phyloP scores from a whole-genome alignment of 2,888 invertebrate genomes.

The Caenorhabditis imperialis region DNA sequence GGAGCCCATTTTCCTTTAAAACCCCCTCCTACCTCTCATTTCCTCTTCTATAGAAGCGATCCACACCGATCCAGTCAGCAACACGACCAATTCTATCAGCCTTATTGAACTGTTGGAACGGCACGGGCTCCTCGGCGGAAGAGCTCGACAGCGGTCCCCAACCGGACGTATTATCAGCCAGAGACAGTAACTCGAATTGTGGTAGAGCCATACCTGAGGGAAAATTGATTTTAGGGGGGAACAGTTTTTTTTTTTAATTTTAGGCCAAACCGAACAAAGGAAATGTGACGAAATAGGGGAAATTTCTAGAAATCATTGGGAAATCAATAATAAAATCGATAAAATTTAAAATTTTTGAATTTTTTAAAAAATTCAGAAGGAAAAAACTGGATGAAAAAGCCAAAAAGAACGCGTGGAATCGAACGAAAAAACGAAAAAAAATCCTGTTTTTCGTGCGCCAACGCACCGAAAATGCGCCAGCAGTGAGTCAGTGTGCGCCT shows the following conservation, averaged over 20 bases:
- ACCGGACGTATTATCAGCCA: conserved; percentile 53
- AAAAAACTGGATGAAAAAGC: neutral
- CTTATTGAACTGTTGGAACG: conserved; percentile 97
- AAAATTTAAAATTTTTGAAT: too few relatives aligned
- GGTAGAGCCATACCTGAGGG: conserved; percentile 59
- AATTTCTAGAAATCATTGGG: neutral
- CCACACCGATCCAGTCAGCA: conserved; percentile 94
- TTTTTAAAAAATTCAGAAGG: too few relatives aligned
- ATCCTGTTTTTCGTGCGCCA: neutral
- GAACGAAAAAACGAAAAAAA: neutral
- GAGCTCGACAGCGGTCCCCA: conserved; percentile 61
- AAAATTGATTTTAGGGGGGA: too few relatives aligned
- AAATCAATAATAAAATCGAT: neutral
- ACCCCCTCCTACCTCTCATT: conserved; percentile 81
- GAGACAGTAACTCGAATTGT: conserved; percentile 51
- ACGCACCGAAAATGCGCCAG: conserved; percentile 4
- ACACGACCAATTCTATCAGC: conserved; percentile 96
- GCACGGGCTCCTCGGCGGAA: conserved; percentile 90
- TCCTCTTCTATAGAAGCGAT: conserved; percentile 88
- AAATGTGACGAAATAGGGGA: neutral
- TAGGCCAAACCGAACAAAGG: conserved; percentile 8
- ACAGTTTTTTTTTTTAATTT: neutral
- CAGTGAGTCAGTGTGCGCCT: conserved; percentile 4
- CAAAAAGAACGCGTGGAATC: conserved; percentile 16
- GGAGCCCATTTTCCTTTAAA: neutral